Conservation (phyloP, 2,797 vertebrate species). For the Masticophis lateralis region DNA sequence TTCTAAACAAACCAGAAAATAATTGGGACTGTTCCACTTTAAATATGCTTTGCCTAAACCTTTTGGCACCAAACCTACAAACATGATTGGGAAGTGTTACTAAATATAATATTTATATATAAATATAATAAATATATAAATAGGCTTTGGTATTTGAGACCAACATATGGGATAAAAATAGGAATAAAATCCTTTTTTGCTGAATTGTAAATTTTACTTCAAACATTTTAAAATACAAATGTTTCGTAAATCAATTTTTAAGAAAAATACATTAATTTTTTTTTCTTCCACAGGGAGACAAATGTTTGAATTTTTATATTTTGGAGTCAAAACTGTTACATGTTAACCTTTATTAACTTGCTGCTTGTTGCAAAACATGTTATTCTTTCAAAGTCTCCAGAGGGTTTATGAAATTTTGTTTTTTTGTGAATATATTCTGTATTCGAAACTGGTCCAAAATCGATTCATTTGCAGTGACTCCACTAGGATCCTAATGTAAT, state of each 20-base stretch:
- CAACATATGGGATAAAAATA: not conserved
- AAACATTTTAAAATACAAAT: conserved; percentile 6
- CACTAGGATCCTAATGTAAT: not conserved
- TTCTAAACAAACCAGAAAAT: not conserved
- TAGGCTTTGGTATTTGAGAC: not conserved
- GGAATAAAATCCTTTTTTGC: not conserved
- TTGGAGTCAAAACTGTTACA: not conserved
- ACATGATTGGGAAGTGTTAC: not conserved
- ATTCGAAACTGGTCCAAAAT: not conserved
- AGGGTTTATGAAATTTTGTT: not conserved
- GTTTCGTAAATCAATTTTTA: not conserved
- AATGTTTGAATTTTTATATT: not conserved
- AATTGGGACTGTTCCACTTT: not conserved
- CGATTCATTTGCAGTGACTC: not conserved
- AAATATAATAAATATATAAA: not conserved
- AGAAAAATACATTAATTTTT: not conserved
- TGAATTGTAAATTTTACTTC: not conserved
- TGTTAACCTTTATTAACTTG: not conserved
- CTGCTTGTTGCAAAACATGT: not conserved
- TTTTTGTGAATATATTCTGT: not conserved
- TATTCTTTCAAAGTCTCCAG: not conserved
- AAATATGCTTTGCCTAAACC: not conserved
- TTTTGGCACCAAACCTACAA: not conserved
- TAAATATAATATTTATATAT: not conserved
- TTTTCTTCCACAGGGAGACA: not conserved